A percentile compares a stretch with the other conserved stretches of the same genome.
phyloP scores from a whole-genome alignment of 2,888 invertebrate genomes.

The Tipula vernalis region DNA sequence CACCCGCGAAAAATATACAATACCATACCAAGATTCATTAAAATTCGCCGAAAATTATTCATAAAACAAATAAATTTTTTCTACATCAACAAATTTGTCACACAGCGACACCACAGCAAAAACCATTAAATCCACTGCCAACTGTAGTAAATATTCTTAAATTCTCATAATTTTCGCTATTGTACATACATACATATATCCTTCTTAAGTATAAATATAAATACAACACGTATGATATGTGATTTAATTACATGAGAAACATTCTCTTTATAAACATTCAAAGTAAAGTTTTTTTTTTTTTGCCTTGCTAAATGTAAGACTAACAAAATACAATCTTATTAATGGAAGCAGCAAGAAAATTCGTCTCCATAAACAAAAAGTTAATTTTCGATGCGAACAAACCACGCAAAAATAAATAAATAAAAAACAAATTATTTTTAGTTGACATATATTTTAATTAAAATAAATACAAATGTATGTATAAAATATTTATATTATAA shows the following conservation, averaged over 20 bases:
- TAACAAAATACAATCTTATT: neutral
- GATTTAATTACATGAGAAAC: too few species aligned
- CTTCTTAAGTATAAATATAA: too few species aligned
- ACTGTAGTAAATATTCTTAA: too few species aligned
- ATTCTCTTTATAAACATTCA: too few species aligned
- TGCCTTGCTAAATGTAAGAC: neutral
- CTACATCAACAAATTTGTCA: neutral
- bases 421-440: neutral
- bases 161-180: too few species aligned
- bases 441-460: neutral
- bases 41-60: neutral
- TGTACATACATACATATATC: too few species aligned
- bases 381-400: neutral
- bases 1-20: too few species aligned
- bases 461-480: neutral
- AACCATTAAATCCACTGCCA: neutral
- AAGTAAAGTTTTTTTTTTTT: too few species aligned
- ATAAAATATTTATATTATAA: neutral
- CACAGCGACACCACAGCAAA: neutral
- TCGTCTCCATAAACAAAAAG: neutral
- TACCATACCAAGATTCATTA: neutral
- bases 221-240: too few species aligned
- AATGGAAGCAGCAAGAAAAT: neutral
- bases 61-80: neutral
- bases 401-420: neutral